Base-by-base conservation (phyloP, 2,888 invertebrate species). In the Leucoma salicis region DNA sequence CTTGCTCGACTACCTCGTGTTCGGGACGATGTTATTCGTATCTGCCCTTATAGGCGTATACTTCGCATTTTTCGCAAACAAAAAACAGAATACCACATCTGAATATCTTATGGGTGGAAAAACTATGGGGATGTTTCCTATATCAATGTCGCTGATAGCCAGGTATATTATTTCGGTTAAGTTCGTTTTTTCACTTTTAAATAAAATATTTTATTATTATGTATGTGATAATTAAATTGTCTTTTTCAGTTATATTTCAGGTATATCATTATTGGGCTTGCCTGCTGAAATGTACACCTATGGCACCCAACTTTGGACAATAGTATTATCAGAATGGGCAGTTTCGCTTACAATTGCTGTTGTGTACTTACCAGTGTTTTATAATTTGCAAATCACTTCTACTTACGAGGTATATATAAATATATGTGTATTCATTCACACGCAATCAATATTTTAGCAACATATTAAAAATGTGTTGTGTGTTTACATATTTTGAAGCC, bases 271-370 rank as follows among this genome's bases (percentile, higher is more conserved):
- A 40, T 79, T 95, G 46, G 95, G 94, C 10, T 82, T 94, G 14
- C 94, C 95, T 0, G 93, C 95, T 0, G 95, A 95, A 82, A 94
- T 94, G 91, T 95, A 95, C 67, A 93, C 93, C 0, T 94, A 93
- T 61, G 95, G 94, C 1, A 94, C 94, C 0, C 94, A 94, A 70
- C 90, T 93, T 35, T 94, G 93, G 93, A 90, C 92, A 65, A 89
- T 93, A 39, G 87, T 93, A 2, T 72, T 92, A 14, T 92, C 93
- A 0, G 93, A 94, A 76, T 90, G 89, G 70, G 87, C 93, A 15
- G 94, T 94, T 13, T 93, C 93, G 5, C 53, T 94, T 14, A 92
- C 93, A 0, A 93, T 94, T 82, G 92, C 92, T 10, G 53, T 90
- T 39, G 90, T 93, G 13, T 94, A 93, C 67, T 83, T 95, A 46